Conservation (phyloP, 2,888 invertebrate genomes). For the Unio pictorum region DNA sequence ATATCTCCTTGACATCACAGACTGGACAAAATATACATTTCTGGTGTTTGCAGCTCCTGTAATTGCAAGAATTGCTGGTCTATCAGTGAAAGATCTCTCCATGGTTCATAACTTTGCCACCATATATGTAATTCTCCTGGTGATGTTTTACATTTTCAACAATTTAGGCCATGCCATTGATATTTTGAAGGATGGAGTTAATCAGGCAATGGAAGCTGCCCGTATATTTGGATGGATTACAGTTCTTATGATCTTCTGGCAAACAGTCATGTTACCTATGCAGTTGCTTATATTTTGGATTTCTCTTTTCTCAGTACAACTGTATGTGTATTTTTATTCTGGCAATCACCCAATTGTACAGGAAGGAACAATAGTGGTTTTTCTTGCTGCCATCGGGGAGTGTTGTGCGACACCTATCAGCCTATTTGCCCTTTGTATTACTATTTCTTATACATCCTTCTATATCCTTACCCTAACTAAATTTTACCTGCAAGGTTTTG, state of each 20-base stretch:
- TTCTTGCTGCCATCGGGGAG: constrained; percentile 70
- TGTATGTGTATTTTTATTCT: constrained; percentile 65
- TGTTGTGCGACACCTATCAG: constrained; percentile 74
- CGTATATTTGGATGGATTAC: constrained; percentile 68
- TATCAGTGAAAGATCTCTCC: constrained; percentile 68
- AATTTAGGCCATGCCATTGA: constrained; percentile 69
- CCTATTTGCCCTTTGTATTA: constrained; percentile 73
- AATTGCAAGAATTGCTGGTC: constrained; percentile 71
- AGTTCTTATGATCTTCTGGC: constrained; percentile 70
- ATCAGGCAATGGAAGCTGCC: constrained; percentile 51
- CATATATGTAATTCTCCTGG: constrained; percentile 70
- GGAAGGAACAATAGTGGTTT: constrained; percentile 69
- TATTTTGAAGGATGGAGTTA: constrained; percentile 58
- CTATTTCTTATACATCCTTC: constrained; percentile 73
- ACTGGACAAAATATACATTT: constrained; percentile 67
- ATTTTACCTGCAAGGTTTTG: constrained; percentile 70
- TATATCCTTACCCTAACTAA: constrained; percentile 71
- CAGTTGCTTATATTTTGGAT: constrained; percentile 75
- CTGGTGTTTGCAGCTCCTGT: constrained; percentile 74
- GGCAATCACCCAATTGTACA: constrained; percentile 58
- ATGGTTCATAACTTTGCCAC: constrained; percentile 73
- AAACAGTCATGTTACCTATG: constrained; percentile 72
- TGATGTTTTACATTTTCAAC: constrained; percentile 71
- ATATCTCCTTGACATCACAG: constrained; percentile 70
- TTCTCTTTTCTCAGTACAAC: constrained; percentile 71